Conservation (phyloP, 2,888 invertebrate genomes). For the Serrognathus titanus region DNA sequence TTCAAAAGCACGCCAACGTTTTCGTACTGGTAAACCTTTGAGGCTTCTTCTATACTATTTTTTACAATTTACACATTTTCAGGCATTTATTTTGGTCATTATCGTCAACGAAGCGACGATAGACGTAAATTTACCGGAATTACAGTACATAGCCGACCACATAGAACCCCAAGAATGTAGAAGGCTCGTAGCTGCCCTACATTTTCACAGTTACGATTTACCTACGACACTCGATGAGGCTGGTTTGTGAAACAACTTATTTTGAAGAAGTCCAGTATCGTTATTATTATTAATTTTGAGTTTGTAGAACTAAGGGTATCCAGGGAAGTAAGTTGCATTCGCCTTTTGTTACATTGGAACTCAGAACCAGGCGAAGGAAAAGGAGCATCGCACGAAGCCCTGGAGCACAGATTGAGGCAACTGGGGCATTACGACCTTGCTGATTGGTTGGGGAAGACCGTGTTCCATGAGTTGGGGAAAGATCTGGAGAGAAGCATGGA, state of each 20-base stretch:
- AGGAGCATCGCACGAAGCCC: slow-evolving; percentile 55
- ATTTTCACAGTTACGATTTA: slow-evolving; percentile 51
- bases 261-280: no score
- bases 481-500: slow-evolving; percentile 45
- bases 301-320: slow-evolving; percentile 51
- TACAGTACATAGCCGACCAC: slow-evolving; percentile 57
- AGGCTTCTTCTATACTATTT: no score
- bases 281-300: no score
- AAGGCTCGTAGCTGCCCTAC: slow-evolving; percentile 56
- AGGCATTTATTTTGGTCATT: not conserved
- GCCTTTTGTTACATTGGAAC: slow-evolving; percentile 60
- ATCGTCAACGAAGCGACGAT: slow-evolving; percentile 30
- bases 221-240: slow-evolving; percentile 49
- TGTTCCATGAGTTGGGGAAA: slow-evolving; percentile 54
- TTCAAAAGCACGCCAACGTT: slow-evolving; percentile 4
- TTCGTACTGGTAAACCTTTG: not conserved
- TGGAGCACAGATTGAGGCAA: slow-evolving; percentile 57
- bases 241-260: no score
- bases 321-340: slow-evolving; percentile 54
- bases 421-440: slow-evolving; percentile 57
- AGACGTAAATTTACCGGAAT: slow-evolving; percentile 43
- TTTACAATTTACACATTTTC: no score
- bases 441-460: slow-evolving; percentile 58
- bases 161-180: slow-evolving; percentile 57
- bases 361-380: slow-evolving; percentile 51